Percentiles rank a stretch among this genome's conserved stretches.
phyloP scores from a whole-genome alignment of 2,113 vertebrate genomes.

The Aspidoscelis tigris region DNA sequence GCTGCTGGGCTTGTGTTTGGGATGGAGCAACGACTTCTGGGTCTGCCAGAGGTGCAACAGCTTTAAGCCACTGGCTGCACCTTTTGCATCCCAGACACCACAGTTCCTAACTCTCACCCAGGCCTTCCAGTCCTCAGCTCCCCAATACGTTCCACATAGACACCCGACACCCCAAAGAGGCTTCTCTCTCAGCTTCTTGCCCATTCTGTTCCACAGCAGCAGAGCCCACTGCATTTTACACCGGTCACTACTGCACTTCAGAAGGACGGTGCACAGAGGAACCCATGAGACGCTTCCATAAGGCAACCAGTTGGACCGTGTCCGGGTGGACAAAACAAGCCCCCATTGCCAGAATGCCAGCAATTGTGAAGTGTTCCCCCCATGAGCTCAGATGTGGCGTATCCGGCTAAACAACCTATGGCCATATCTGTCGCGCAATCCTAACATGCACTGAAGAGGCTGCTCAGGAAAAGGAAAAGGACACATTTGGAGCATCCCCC shows the following conservation, averaged over 20 bases:
- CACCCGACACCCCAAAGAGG: too few species aligned
- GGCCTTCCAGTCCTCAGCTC: not conserved
- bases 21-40: too few species aligned
- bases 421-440: too few species aligned
- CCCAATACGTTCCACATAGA: not conserved
- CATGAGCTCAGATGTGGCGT: not conserved
- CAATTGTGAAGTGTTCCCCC: too few species aligned
- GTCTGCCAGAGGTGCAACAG: too few species aligned
- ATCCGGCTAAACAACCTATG: too few species aligned
- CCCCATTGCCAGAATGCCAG: not conserved
- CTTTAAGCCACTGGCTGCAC: too few species aligned
- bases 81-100: too few species aligned
- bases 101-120: not conserved
- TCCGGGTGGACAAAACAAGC: not conserved
- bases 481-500: not conserved
- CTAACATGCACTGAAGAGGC: too few species aligned
- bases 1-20: too few species aligned
- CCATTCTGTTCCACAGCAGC: too few species aligned
- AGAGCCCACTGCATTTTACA: not conserved
- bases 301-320: not conserved
- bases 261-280: not conserved
- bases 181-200: too few species aligned
- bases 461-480: not conserved
- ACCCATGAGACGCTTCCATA: not conserved
- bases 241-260: not conserved